Evolutionary conservation across 53 echinoderm and acorn worm genomes (phyloP), one percentile per base, ranked within the genome.

Genomic region (Patiria pectinifera): DNA sequence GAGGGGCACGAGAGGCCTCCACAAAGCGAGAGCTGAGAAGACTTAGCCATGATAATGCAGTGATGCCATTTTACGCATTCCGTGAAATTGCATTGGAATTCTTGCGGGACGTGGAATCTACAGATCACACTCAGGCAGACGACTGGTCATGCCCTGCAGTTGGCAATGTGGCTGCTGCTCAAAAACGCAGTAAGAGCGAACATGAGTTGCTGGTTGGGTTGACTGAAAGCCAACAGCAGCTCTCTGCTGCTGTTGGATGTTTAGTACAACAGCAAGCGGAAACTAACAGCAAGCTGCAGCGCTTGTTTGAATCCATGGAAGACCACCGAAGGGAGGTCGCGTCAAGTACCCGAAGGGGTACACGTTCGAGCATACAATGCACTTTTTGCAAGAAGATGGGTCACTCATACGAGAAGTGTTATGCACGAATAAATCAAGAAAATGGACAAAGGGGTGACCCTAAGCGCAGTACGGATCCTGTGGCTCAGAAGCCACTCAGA

Each of bases 1-100:
- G 92, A 4, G 86, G 92, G 18, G 92, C 77, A 11, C n/a, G 76
- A 85, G 92, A 85, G n/a, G 9, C 92, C 45, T 84, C 69, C 12
- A 85, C 85, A 13, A 48, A 59, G 44, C 75, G 92, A 48, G 86
- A 86, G 25, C 25, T 92, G 86, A 26, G 80, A 59, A 53, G 69
- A 7, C 85, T 81, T 47, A 81, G 82, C 49, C 82, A 81, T 81
- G 82, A 81, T n/a, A 47, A 81, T 49, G 49, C 21, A 45, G 82
- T 47, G 16, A 14, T 81, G 82, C 49, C 82, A 16, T 81, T 81
- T 19, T 48, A 81, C 0, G 82, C 49, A 81, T 81, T 81, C 48
- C 48, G 82, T 14, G 82, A 81, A 10, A 16, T 81, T 49, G 82
- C 82, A 14, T 81, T 48, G n/a, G 82, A 81, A 45, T 48, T 81